A percentile compares a stretch with the other conserved stretches of the same genome.
Conservation (phyloP, 2,888 invertebrate genomes). For the Penaeus monodon region DNA sequence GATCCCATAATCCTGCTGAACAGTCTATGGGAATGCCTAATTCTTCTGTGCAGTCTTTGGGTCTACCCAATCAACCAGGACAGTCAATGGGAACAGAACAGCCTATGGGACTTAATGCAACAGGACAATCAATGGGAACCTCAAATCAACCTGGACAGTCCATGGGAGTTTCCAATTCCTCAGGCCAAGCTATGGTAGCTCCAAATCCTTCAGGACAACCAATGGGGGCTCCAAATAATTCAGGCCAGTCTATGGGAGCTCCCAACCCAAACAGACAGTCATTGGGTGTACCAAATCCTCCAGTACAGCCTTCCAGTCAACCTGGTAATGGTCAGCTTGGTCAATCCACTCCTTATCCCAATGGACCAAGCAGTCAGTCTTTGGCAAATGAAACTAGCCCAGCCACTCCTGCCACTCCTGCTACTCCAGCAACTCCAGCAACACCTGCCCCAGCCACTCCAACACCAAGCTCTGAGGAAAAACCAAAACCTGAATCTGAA, state of each 20-base stretch:
- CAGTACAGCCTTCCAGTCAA: background rate
- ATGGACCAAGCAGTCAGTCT: slow-evolving; percentile 12
- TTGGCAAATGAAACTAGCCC: slow-evolving; percentile 20
- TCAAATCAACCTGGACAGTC: slow-evolving; percentile 15
- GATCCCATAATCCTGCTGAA: slow-evolving; percentile 1
- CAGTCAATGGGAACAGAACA: slow-evolving; percentile 20
- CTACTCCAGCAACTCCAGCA: slow-evolving; percentile 36
- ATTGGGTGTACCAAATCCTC: background rate
- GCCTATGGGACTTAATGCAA: background rate
- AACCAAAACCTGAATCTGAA: slow-evolving; percentile 2
- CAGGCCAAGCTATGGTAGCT: background rate
- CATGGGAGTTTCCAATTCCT: background rate
- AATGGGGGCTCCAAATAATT: background rate
- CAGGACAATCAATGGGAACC: slow-evolving; percentile 15
- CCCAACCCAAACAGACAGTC: slow-evolving; percentile 6
- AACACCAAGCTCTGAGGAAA: background rate
- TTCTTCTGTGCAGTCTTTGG: slow-evolving; percentile 23
- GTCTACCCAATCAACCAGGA: background rate
- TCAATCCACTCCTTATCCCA: background rate
- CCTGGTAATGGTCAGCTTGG: slow-evolving; percentile 3
- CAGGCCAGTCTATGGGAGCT: slow-evolving; percentile 15
- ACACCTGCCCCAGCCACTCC: slow-evolving; percentile 26
- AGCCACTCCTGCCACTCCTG: slow-evolving; percentile 30
- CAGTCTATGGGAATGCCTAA: slow-evolving; percentile 10
- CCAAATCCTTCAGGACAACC: slow-evolving; percentile 12